Conservation (phyloP, 2,797 vertebrate genomes). For the Myotis daubentonii region DNA sequence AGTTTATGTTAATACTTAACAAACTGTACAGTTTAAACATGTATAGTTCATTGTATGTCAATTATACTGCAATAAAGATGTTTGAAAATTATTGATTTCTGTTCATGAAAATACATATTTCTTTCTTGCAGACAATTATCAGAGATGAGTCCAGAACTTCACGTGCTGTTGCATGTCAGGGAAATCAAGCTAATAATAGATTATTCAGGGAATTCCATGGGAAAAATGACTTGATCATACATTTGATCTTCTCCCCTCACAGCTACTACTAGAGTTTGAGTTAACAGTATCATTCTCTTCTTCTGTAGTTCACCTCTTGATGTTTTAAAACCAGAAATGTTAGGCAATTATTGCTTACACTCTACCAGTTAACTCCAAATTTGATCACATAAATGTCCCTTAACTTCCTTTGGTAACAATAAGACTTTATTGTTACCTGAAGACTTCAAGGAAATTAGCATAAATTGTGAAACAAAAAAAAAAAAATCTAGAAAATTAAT, state of each 20-base stretch:
- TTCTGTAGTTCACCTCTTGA: neutral
- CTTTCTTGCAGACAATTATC: constrained; percentile 1
- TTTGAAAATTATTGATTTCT: neutral
- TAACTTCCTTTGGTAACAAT: neutral
- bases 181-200: neutral
- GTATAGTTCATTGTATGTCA: neutral
- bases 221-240: neutral
- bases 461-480: neutral
- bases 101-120: neutral
- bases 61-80: neutral
- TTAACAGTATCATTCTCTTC: neutral
- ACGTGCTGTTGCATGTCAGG: neutral
- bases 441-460: neutral
- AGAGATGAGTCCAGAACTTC: neutral
- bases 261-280: neutral
- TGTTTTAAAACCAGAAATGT: neutral
- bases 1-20: neutral
- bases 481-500: neutral
- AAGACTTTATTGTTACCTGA: neutral
- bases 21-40: neutral
- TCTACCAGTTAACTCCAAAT: neutral
- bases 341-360: neutral
- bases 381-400: neutral
- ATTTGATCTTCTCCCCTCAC: neutral
- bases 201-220: neutral